phyloP scores from a whole-genome alignment of 1,140 invertebrate species.

The Bombus pascuorum region DNA sequence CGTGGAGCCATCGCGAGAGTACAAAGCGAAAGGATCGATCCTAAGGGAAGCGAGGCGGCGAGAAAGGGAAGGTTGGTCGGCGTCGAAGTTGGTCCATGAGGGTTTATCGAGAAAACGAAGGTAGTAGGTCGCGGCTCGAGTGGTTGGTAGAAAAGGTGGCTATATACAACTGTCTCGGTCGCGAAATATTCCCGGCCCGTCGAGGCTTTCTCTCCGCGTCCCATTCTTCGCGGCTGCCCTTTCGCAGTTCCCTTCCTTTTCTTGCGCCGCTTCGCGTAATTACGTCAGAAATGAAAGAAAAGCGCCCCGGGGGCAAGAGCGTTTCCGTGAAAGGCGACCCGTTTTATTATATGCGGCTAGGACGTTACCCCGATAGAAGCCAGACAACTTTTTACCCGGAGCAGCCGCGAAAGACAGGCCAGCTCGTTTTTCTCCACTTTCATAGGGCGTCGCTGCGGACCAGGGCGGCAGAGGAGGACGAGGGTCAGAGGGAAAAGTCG shows the following conservation, averaged over 20 bases:
- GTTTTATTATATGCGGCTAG: slow-evolving; percentile 67
- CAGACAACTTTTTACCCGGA: slow-evolving; percentile 55
- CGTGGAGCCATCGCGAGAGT: background rate
- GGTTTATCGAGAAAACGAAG: slow-evolving; percentile 47
- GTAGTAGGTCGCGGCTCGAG: slow-evolving; percentile 54
- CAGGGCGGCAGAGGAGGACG: background rate
- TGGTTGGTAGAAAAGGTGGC: background rate
- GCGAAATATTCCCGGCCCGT: slow-evolving; percentile 44
- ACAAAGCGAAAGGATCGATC: background rate
- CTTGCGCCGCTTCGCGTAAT: slow-evolving; percentile 69
- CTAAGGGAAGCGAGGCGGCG: background rate
- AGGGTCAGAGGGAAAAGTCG: slow-evolving; percentile 19
- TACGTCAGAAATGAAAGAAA: slow-evolving; percentile 73
- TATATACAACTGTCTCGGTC: slow-evolving; percentile 29
- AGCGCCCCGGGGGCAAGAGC: slow-evolving; percentile 64
- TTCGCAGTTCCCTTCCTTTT: slow-evolving; percentile 50
- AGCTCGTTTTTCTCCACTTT: slow-evolving; percentile 30
- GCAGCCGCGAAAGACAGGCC: slow-evolving; percentile 53
- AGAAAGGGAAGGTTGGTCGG: too few relatives aligned
- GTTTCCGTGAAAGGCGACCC: slow-evolving; percentile 62
- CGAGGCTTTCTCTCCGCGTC: slow-evolving; percentile 15
- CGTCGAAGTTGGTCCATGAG: slow-evolving; percentile 20
- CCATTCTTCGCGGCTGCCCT: slow-evolving; percentile 41
- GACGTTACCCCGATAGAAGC: slow-evolving; percentile 59
- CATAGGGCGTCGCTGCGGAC: background rate